Evolutionary conservation across 2,888 invertebrate genomes (phyloP).

Genomic region (Willowsia nigromaculata): DNA sequence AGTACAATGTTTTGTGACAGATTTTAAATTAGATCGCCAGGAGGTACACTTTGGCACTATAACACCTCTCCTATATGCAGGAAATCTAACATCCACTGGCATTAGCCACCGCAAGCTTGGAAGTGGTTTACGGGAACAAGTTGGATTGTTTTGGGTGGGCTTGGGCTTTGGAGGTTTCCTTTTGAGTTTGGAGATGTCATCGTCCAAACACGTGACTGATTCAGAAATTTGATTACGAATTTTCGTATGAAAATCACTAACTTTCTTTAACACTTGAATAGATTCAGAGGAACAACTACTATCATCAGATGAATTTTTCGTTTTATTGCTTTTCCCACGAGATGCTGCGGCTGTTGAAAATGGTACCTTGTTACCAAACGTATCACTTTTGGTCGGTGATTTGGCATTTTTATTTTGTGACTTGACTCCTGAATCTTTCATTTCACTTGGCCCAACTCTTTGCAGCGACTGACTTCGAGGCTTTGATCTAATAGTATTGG

Average conservation of each 20-base stretch:
- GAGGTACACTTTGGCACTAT: constrained; percentile 42
- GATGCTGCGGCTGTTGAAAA: not conserved
- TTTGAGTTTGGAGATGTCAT: constrained; percentile 19
- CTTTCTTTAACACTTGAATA: not conserved
- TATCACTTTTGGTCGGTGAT: not conserved
- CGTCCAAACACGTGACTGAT: not conserved
- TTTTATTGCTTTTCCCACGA: too few species aligned
- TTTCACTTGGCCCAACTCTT: not conserved
- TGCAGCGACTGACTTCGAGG: not conserved
- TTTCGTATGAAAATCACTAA: not conserved
- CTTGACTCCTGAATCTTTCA: not conserved
- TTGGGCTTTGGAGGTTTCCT: not conserved
- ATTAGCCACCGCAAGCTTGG: constrained; percentile 33
- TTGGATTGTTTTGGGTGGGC: not conserved
- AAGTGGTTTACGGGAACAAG: not conserved
- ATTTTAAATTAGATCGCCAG: not conserved
- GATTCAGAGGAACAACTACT: not conserved
- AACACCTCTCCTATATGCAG: constrained; percentile 2
- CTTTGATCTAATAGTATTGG: not conserved
- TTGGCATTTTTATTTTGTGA: not conserved
- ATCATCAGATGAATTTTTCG: too few species aligned
- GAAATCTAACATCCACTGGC: constrained; percentile 49
- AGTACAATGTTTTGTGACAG: not conserved
- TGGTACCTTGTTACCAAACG: not conserved
- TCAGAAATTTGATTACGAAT: not conserved